Evolutionary conservation across 2,797 vertebrate species (phyloP), one percentile per base, ranked within the genome.

Genomic region (Ctenosaura bakeri): DNA sequence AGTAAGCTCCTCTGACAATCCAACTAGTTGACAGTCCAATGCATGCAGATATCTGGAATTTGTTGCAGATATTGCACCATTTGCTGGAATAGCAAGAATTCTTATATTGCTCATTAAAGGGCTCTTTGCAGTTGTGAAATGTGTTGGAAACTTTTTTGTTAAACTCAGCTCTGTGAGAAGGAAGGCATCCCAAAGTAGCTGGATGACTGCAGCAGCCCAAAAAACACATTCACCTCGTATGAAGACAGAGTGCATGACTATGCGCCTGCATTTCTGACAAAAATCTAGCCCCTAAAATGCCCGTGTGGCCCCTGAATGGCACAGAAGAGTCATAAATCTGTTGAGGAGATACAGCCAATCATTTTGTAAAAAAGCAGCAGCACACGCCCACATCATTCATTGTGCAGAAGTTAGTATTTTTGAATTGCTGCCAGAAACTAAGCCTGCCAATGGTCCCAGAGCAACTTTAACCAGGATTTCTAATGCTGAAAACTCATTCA

Each of bases 401-500:
- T 24, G 32, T 66, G 54, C 38, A 73, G 69, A 76, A 77, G 89
- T 86, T 86, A 83, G 38, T 74, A 62, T 81, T 85, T 62, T 18
- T 88, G 77, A 86, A 77, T 4, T n/a, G 78, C 10, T 74, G 54
- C 76, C 86, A 81, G 13, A 10, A 26, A 76, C 24, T n/a, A 26
- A 66, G 32, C 5, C 42, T 46, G n/a, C 20, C 7, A 35, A 46
- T 77, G 10, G 82, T 66, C 59, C 56, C n/a, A 29, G 46, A 90
- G 29, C 2, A 32, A 1, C 24, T 3, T 54, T 0, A 22, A 4
- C 35, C 26, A 54, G 35, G 38, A 80, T 84, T 90, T 94, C 74
- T 83, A 91, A 56, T 9, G 10, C 42, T 79, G 38, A 77, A 35
- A 4, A 62, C 46, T 9, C 74, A 82, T 73, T 71, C 88, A 77